These are phyloP conservation scores for Andrena bicolor DNA, from an alignment of 2,888 invertebrate genomes.

Conservation along the genomic window DNA sequence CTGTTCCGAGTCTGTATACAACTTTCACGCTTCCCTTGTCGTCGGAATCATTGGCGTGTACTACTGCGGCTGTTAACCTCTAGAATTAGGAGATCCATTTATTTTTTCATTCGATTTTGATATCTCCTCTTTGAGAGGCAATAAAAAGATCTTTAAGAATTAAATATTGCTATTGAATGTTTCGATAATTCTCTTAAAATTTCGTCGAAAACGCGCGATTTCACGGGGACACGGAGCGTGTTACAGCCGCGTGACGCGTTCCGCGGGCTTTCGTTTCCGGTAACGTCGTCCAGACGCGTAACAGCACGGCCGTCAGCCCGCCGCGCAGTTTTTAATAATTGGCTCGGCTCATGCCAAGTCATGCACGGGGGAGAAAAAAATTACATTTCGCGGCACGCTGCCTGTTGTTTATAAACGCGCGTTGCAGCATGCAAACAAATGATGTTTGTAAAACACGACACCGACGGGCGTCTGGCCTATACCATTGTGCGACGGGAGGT, in stretches of 20 bases:
- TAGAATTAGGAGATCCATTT: no score
- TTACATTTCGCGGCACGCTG: constrained; percentile 54
- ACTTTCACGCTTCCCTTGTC: neutral
- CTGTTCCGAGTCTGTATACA: neutral
- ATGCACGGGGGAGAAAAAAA: constrained; percentile 62
- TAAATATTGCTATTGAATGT: neutral
- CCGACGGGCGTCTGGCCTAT: constrained; percentile 17
- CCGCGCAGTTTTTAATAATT: constrained; percentile 64
- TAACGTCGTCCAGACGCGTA: constrained; percentile 16
- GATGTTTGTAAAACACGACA: constrained; percentile 56
- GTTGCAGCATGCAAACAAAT: constrained; percentile 39
- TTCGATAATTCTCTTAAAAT: neutral
- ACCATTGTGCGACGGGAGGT: neutral
- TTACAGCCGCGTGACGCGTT: constrained; percentile 13
- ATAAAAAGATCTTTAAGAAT: no score
- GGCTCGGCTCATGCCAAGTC: constrained; percentile 67
- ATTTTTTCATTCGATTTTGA: no score
- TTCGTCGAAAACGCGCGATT: neutral
- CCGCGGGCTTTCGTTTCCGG: constrained; percentile 3
- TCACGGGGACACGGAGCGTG: neutral
- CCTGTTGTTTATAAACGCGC: constrained; percentile 44
- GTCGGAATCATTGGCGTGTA: neutral
- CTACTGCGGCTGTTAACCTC: neutral
- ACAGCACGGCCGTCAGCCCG: constrained; percentile 4
- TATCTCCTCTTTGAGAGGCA: no score